Evolutionary conservation across 2,888 invertebrate genomes (phyloP).

Genomic region (Drosophila subsilvestris): DNA sequence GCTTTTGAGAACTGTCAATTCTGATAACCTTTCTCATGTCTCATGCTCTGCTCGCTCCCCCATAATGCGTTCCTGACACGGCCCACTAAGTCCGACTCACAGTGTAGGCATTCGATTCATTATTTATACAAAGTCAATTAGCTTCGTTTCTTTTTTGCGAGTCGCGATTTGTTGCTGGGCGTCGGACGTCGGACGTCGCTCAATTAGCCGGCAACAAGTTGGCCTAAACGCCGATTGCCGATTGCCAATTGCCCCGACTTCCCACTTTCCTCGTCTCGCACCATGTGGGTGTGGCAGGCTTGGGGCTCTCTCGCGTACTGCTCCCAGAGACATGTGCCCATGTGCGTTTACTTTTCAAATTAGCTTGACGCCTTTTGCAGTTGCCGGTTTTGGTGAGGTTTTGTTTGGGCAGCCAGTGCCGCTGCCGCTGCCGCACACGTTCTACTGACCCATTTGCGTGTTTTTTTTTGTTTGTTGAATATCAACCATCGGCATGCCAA

Average conservation of each 20-base stretch:
- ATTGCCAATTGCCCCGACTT: constrained; percentile 40
- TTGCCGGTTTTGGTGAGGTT: constrained; percentile 19
- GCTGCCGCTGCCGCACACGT: constrained; percentile 47
- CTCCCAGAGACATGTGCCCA: constrained; percentile 7
- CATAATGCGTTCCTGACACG: constrained; percentile 69
- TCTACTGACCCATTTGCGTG: constrained; percentile 72
- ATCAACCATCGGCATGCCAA: constrained; percentile 40
- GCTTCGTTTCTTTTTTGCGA: constrained; percentile 49
- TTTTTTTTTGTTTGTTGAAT: constrained; percentile 41
- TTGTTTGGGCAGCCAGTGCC: constrained; percentile 16
- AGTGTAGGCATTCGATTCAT: constrained; percentile 45
- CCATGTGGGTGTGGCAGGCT: constrained; percentile 59
- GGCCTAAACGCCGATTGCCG: constrained; percentile 56
- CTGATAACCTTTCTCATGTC: constrained; percentile 28
- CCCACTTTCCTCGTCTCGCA: constrained; percentile 53
- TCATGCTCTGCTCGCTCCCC: constrained; percentile 2
- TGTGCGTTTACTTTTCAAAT: constrained; percentile 66
- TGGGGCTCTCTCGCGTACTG: constrained; percentile 5
- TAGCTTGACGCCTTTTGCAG: constrained; percentile 63
- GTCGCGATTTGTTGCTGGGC: constrained; percentile 50
- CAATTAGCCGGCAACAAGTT: constrained; percentile 77
- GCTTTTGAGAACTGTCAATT: constrained; percentile 57
- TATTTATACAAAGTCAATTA: constrained; percentile 64
- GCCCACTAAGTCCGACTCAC: constrained; percentile 48
- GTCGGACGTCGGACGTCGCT: constrained; percentile 40